These are phyloP conservation scores for Holacanthus passer DNA, from an alignment of 2,113 vertebrate genomes.

Conservation along the genomic window DNA sequence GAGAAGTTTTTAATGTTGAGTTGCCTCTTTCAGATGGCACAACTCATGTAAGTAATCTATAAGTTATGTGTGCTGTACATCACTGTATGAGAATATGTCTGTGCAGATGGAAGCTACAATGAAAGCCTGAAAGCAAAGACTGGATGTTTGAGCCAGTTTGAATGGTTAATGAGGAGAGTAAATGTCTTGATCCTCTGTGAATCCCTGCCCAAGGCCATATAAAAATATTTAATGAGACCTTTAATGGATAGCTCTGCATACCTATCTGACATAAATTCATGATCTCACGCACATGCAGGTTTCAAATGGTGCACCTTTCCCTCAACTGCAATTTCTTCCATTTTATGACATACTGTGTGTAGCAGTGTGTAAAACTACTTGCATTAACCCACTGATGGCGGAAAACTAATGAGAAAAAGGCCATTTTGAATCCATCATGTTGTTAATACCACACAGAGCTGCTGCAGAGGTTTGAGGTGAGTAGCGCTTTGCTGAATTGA, in stretches of 20 bases:
- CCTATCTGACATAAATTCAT: not conserved
- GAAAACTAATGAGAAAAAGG: constrained; percentile 41
- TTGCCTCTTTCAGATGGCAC: not conserved
- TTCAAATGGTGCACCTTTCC: constrained; percentile 7
- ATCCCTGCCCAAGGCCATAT: constrained; percentile 25
- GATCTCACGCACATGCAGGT: not conserved
- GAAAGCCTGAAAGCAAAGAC: constrained; percentile 28
- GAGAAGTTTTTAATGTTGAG: not conserved
- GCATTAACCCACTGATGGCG: not conserved
- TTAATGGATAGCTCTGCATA: constrained; percentile 41
- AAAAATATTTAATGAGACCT: constrained; percentile 61
- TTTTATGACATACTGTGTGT: constrained; percentile 19
- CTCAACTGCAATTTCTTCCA: constrained; percentile 5
- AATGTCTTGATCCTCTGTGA: constrained; percentile 46
- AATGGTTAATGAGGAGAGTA: constrained; percentile 51
- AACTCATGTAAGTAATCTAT: not conserved
- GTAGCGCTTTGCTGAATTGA: constrained; percentile 40
- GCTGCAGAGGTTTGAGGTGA: constrained; percentile 12
- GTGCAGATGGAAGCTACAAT: not conserved
- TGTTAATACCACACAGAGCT: constrained; percentile 30
- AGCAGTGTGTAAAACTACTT: constrained; percentile 23
- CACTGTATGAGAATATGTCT: not conserved
- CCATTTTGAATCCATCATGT: constrained; percentile 42
- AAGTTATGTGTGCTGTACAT: not conserved
- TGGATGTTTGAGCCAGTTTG: constrained; percentile 43